phyloP scores from a whole-genome alignment of 1,140 invertebrate genomes.

The Globodera rostochiensis region DNA sequence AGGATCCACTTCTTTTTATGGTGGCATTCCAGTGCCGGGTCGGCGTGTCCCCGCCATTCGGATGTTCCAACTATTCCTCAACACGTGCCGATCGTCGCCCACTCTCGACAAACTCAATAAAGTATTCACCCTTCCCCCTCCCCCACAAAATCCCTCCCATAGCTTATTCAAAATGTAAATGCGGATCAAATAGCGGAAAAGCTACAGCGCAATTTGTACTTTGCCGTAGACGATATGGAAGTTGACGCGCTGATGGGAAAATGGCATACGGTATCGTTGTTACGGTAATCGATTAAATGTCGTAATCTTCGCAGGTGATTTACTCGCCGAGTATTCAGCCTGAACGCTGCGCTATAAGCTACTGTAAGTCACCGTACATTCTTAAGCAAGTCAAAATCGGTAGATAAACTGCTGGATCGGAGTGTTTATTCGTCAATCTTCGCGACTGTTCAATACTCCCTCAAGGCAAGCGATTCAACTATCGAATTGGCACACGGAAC shows the following conservation, averaged over 20 bases:
- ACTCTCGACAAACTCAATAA: slow-evolving; percentile 21
- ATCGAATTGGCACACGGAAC: slow-evolving; percentile 40
- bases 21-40: slow-evolving; percentile 56
- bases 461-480: slow-evolving; percentile 28
- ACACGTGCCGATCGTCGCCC: slow-evolving; percentile 39
- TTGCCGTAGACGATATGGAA: slow-evolving; percentile 57
- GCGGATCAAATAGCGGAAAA: slow-evolving; percentile 53
- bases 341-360: slow-evolving; percentile 43
- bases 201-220: slow-evolving; percentile 51
- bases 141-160: background rate
- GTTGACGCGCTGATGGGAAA: slow-evolving; percentile 52
- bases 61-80: slow-evolving; percentile 53
- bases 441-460: slow-evolving; percentile 49
- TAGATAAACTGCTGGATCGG: slow-evolving; percentile 43
- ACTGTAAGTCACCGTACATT: slow-evolving; percentile 1
- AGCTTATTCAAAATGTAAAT: slow-evolving; percentile 51
- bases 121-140: background rate
- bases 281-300: background rate
- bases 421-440: slow-evolving; percentile 54
- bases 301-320: slow-evolving; percentile 30
- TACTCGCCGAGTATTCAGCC: slow-evolving; percentile 54
- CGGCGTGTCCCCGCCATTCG: slow-evolving; percentile 52
- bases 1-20: slow-evolving; percentile 34
- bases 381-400: background rate
- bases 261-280: slow-evolving; percentile 45